Base-by-base conservation (phyloP, 2,888 invertebrate species). In the Hypomecis punctinalis region DNA sequence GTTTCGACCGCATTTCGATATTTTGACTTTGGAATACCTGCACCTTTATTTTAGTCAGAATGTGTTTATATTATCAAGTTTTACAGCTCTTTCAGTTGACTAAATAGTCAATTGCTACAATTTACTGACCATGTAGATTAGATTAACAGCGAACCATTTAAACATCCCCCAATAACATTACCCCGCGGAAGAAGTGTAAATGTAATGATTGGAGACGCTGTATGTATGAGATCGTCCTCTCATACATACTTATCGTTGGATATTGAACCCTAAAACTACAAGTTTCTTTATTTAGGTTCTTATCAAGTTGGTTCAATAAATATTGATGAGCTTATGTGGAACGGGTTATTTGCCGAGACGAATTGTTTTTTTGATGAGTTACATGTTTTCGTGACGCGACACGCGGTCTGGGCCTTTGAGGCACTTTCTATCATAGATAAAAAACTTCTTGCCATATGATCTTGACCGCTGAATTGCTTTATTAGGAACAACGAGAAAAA, bases 181-280 rank as follows among this genome's bases (percentile, higher is more conserved):
- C 40, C 67, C 71, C 73, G 40, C 61, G 70, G 64, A 48, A 65
- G 71, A 69, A 61, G 68, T 72, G 71, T 64, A 68, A 72, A 70
- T 72, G 68, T 73, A 73, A 76, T 73, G 74, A 66, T 61, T 66
- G 65, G 53, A 56, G 37, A 43, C 58, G 56, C 46, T 35, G 51
- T 64, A 64, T 64, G 64, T 55, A 66, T 66, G 60, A 61, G 65
- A 40, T 11, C 37, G 45, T 39, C 60, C 36, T 53, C 65, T 66
- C 65, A 66, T 66, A 66, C 61, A 66, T 66, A 61, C 61, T 45
- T 61, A 61, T 61, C 42, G 52, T 13, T 42, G 11, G 48, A 37
- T 45, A 66, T 61, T 54, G 61, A 52, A 48, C 47, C 52, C 48
- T 60, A 52, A 60, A 60, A 64, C 46, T 60, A 60, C 63, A 52